These are phyloP conservation scores for Lycopodina hypogea DNA, from an alignment of 37 sponge, comb jelly and placozoan genomes.

Conservation along the genomic window DNA sequence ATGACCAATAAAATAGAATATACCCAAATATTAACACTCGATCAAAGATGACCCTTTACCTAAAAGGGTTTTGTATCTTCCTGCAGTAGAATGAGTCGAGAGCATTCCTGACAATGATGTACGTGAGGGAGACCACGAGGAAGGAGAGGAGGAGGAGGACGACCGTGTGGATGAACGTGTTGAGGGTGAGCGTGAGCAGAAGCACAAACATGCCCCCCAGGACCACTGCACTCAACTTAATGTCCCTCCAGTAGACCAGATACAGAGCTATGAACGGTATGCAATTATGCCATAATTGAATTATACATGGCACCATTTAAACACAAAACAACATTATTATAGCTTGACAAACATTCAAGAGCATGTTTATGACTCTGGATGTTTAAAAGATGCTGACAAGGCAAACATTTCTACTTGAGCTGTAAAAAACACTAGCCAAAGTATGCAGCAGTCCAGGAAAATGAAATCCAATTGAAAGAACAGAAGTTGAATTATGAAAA, in stretches of 20 bases:
- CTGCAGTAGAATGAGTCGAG: constrained; percentile 78
- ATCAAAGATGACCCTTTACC: constrained; percentile 36
- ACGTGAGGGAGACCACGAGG: constrained; percentile 73
- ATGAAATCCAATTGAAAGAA: too few relatives aligned
- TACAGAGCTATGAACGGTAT: constrained; percentile 38
- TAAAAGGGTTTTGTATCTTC: constrained; percentile 63
- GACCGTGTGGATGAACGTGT: constrained; percentile 66
- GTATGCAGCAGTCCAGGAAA: too few relatives aligned
- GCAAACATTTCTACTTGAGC: too few relatives aligned
- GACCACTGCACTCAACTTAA: constrained; percentile 51
- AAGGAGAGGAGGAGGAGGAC: constrained; percentile 62
- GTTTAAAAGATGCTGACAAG: background rate
- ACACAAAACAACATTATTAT: too few relatives aligned
- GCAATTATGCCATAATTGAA: background rate
- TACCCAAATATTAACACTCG: background rate
- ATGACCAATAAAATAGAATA: background rate
- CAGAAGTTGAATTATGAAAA: too few relatives aligned
- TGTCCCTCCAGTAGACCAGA: constrained; percentile 70
- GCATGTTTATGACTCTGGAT: background rate
- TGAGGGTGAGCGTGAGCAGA: constrained; percentile 70
- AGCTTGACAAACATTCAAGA: too few relatives aligned
- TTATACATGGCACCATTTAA: background rate
- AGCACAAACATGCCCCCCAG: constrained; percentile 42
- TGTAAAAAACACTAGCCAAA: too few relatives aligned
- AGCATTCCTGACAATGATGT: constrained; percentile 59